phyloP scores from a whole-genome alignment of 2,113 vertebrate genomes.

The Polypterus senegalus region DNA sequence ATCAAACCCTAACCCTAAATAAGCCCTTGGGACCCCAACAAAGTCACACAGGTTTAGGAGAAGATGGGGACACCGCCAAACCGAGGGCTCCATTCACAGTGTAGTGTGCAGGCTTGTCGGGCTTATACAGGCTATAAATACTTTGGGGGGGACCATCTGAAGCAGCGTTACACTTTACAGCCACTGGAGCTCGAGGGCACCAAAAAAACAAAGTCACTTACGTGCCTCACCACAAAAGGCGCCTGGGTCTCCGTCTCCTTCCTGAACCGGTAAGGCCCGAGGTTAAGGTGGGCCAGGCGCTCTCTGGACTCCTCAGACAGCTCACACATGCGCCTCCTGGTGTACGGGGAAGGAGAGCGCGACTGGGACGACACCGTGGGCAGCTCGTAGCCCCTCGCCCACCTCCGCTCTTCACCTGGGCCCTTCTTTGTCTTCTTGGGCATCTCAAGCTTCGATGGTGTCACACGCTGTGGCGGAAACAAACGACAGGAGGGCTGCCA shows the following conservation, averaged over 20 bases:
- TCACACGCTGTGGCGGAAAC: slow-evolving; percentile 18
- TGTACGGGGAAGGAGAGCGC: slow-evolving; percentile 80
- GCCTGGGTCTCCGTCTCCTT: slow-evolving; percentile 66
- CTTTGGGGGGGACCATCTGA: too few species aligned
- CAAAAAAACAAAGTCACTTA: slow-evolving; percentile 28
- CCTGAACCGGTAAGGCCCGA: slow-evolving; percentile 83
- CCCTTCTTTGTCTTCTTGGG: slow-evolving; percentile 6
- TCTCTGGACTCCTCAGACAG: slow-evolving; percentile 68
- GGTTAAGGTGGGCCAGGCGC: slow-evolving; percentile 71
- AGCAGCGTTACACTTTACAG: too few species aligned
- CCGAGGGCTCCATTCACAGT: too few species aligned
- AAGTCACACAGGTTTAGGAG: too few species aligned
- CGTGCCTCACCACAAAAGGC: slow-evolving; percentile 72
- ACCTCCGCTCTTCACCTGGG: slow-evolving; percentile 13
- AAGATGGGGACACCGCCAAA: too few species aligned
- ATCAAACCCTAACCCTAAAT: too few species aligned
- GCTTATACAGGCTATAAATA: too few species aligned
- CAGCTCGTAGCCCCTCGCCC: slow-evolving; percentile 52
- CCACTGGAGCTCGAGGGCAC: too few species aligned
- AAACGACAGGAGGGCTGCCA: slow-evolving; percentile 18
- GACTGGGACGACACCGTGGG: slow-evolving; percentile 77
- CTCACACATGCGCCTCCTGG: slow-evolving; percentile 84
- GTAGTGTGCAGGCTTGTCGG: too few species aligned
- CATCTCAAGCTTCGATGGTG: slow-evolving; percentile 30
- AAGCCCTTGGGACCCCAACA: too few species aligned